Base-by-base conservation (phyloP, 2,888 invertebrate genomes). In the Himalopsyche tibetana region DNA sequence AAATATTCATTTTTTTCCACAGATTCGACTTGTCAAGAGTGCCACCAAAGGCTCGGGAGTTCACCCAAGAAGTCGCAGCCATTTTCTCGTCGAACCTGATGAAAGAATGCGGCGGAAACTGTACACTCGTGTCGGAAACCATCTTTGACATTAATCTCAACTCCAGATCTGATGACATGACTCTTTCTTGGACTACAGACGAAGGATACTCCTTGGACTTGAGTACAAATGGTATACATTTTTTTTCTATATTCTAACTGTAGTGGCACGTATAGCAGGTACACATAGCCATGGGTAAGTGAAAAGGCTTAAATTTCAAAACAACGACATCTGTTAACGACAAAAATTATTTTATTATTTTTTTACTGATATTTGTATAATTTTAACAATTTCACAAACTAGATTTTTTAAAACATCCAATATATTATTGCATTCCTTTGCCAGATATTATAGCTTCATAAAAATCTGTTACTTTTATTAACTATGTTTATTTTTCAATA, bases 151-250 rank as follows among this genome's bases (percentile, higher is more conserved):
- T 96, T 1, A 92, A 93, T 90, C 91, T 96, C 4, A 92, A 91
- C 0, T 93, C 95, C 2, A 91, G 91, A 82, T 92, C 93, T 0
- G 89, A 91, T 4, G 92, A 93, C 88, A 89, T 94, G 5, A 90
- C 91, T 0, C 92, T 96, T 11, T 93, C 94, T 88, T 95, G 96
- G 95, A 91, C 92, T 3, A 96, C 96, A 0, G 93, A 95, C 89
- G 97, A 97, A 91, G 93, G 94, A 55, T 97, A 97, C 90, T 91
- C 91, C 85, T 90, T 97, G 80, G 93, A 94, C 88, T 91, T 96
- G 15, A 92, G 93, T 86, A 93, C 93, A 82, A 93, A 93, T 92
- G 94, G 95, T 95, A 88, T 85, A 87, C 89, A 85, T 42, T 28
- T 40, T 38, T 80, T 19, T 4, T 42, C 40, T 28, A 8, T 17